Conservation (phyloP, 1,140 invertebrate genomes). For the Armadillidium nasatum region DNA sequence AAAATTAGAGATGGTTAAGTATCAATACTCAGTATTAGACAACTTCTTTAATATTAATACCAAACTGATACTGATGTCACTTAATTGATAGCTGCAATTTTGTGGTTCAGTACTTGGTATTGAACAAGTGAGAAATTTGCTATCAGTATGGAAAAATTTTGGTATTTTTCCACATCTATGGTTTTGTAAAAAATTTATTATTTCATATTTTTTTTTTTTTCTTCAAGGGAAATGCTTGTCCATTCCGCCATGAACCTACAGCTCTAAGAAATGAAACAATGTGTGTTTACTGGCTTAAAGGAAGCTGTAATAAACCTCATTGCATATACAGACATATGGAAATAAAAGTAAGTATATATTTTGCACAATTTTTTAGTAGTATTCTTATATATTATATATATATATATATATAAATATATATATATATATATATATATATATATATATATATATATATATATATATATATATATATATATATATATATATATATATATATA, state of each 20-base stretch:
- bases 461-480: no score
- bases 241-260: conserved; percentile 72
- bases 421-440: no score
- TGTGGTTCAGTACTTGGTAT: no score
- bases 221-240: conserved; percentile 69
- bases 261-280: conserved; percentile 73
- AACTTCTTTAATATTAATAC: no score
- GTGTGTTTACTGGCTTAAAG: conserved; percentile 73
- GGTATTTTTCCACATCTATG: background rate
- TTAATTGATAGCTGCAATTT: no score
- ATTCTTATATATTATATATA: background rate
- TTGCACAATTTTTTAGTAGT: background rate
- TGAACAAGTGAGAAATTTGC: no score
- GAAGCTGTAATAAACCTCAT: conserved; percentile 66
- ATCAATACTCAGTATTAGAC: no score
- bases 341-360: conserved; percentile 12
- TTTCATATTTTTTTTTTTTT: conserved; percentile 53
- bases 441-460: no score
- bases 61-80: no score
- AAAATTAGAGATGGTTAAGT: no score
- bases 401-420: no score
- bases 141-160: background rate
- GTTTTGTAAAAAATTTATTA: background rate
- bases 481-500: no score
- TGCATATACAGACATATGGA: conserved; percentile 70